These are phyloP conservation scores for Oppia nitens DNA, from an alignment of 1,140 invertebrate genomes.

Conservation along the genomic window DNA sequence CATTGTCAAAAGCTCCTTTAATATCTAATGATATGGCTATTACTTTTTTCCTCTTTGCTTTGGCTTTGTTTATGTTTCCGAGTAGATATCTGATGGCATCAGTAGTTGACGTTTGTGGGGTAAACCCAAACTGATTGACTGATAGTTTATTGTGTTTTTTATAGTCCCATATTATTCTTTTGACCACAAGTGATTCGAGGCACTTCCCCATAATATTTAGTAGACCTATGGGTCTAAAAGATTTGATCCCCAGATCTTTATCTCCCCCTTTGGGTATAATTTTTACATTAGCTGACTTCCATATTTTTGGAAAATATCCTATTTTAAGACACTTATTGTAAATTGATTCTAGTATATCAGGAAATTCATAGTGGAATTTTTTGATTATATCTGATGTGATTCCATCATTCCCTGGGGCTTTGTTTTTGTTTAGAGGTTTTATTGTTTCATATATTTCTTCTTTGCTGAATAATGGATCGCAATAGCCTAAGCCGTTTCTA, in stretches of 20 bases:
- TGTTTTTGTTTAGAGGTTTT: too few relatives aligned
- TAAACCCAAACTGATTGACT: background rate
- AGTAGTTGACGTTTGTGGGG: background rate
- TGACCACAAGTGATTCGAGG: background rate
- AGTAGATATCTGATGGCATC: background rate
- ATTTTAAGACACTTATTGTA: background rate
- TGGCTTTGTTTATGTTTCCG: background rate
- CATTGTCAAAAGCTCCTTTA: slow-evolving; percentile 4
- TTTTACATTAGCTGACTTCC: background rate
- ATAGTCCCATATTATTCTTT: background rate
- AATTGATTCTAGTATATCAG: background rate
- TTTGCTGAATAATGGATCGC: too few relatives aligned
- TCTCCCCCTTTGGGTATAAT: background rate
- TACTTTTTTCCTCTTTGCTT: background rate
- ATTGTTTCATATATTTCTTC: too few relatives aligned
- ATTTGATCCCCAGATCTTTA: background rate
- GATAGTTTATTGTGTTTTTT: background rate
- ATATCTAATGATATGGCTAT: background rate
- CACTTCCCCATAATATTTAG: background rate
- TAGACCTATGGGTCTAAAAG: background rate
- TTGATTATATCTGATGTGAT: too few relatives aligned
- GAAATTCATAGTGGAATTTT: too few relatives aligned
- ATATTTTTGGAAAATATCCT: background rate
- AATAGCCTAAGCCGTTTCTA: too few relatives aligned
- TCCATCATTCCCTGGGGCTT: too few relatives aligned